Base-by-base conservation (phyloP, 2,888 invertebrate species). In the Callosobruchus maculatus region DNA sequence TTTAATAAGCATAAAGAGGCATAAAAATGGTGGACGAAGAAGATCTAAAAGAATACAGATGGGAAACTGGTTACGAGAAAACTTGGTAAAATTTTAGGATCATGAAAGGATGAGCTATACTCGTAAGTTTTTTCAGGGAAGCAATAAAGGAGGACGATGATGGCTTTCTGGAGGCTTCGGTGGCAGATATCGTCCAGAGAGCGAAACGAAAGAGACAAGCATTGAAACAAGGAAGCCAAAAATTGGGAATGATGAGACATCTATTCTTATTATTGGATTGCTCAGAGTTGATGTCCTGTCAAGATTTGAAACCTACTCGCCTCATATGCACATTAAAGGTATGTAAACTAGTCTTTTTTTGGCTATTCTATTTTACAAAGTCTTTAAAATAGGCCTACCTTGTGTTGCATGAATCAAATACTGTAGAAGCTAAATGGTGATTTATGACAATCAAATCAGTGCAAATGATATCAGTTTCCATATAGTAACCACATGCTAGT, bases 181-280 rank as follows among this genome's bases (percentile, higher is more conserved):
- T 99, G 72, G 94, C 96, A 0, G 97, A 97, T 82, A 94, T 97
- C 79, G 94, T 98, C 73, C 95, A 96, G 84, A 94, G 94, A 84
- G 96, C 97, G 0, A 95, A 95, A 85, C 90, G 96, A 49, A 94
- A 94, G 84, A 90, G 94, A 0, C 92, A 93, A 76, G 89, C 91
- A 66, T 91, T 93, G 69, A 92, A 93, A 77, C 90, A 90, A 76
- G 91, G 93, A 9, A 94, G 95, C 77, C 93, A 96, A 69, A 92
- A 97, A 74, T 90, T 99, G 49, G 99, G 99, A 67, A 99, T 99
- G 97, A 99, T 99, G 99, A 91, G 99, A 71, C 98, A 99, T 87
- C 87, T 99, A 73, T 96, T 94, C 84, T 87, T 99, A 1, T 92
- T 99, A 22, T 87, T 99, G 2, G 99, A 99, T 86, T 94, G 96